Conservation (phyloP, 2,888 invertebrate genomes). For the Carabus problematicus region DNA sequence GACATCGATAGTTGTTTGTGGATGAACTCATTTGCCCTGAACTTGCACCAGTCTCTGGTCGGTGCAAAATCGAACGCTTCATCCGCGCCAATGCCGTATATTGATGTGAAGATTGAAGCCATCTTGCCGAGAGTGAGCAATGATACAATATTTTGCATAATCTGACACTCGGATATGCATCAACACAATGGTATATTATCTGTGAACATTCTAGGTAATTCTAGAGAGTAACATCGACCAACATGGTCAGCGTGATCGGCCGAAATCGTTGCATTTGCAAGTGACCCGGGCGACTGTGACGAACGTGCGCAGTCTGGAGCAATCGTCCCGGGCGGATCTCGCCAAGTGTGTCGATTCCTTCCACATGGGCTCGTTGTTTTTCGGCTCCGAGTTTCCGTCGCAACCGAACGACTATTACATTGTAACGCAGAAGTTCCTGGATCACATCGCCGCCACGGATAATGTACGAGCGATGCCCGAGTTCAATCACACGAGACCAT, state of each 20-base stretch:
- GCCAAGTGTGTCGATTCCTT: constrained; percentile 81
- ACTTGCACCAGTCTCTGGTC: constrained; percentile 78
- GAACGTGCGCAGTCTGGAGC: constrained; percentile 70
- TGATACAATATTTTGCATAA: neutral
- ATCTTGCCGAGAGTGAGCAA: constrained; percentile 86
- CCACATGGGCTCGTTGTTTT: constrained; percentile 77
- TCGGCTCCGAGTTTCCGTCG: constrained; percentile 81
- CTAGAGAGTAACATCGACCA: constrained; percentile 80
- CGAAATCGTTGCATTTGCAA: constrained; percentile 85
- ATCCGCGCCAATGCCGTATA: constrained; percentile 65
- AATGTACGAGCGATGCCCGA: constrained; percentile 58
- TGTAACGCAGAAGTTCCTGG: constrained; percentile 81
- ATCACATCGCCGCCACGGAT: constrained; percentile 67
- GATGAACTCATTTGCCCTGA: constrained; percentile 92
- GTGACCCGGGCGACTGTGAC: constrained; percentile 78
- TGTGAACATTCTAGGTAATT: constrained; percentile 66
- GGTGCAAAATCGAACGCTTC: constrained; percentile 59
- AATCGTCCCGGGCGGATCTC: constrained; percentile 78
- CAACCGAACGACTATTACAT: constrained; percentile 74
- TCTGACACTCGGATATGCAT: too few species aligned
- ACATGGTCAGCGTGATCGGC: constrained; percentile 84
- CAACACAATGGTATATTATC: too few species aligned
- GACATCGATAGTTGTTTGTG: constrained; percentile 90
- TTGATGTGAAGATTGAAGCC: constrained; percentile 89
- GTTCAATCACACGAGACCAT: constrained; percentile 33